Evolutionary conservation across 2,113 vertebrate species (phyloP), one percentile per base, ranked within the genome.

Genomic region (Alces alces): DNA sequence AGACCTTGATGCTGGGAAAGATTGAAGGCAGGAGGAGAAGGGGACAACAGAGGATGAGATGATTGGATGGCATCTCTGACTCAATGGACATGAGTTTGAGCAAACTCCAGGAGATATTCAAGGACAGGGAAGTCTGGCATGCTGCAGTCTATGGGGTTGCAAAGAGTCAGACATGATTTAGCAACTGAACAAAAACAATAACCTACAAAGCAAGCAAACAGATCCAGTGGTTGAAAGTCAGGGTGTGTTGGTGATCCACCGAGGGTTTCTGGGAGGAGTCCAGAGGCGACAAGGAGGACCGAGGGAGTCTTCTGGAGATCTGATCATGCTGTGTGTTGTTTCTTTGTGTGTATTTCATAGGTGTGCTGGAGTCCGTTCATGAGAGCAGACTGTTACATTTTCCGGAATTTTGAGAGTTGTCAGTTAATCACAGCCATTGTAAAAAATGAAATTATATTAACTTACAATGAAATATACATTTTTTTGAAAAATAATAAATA

Each of bases 241-340:
- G 80, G 21, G 12, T 36, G 15, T 1, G 25, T 0, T 33, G 80
- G 45, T 30, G 55, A 30, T 17, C 23, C 82, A 27, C 23, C 1
- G 8, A 52, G 10, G 27, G n/a, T 10, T 10, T 1, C 28, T 64
- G 47, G 28, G 17, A 28, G 39, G 19, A 5, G 45, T 33, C 10
- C 2, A 39, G 15, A 7, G 58, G 64, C 11, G 0, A 0, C 0
- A 17, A n/a, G 7, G 36, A 30, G 28, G 12, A 57, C 8, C 0
- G 0, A 15, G 19, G 36, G 13, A 30, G 16, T 27, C 30, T 70
- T 50, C 43, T 54, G 50, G 89, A 33, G 13, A 54, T 60, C 55
- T 39, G 54, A 33, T 30, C 1, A 0, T 21, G 25, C 8, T 55
- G 7, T 17, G 5, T 23, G 3, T 78, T 87, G 3, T 17, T 13